Base-by-base conservation (phyloP, 2,888 invertebrate species). In the Ichneumon xanthorius region DNA sequence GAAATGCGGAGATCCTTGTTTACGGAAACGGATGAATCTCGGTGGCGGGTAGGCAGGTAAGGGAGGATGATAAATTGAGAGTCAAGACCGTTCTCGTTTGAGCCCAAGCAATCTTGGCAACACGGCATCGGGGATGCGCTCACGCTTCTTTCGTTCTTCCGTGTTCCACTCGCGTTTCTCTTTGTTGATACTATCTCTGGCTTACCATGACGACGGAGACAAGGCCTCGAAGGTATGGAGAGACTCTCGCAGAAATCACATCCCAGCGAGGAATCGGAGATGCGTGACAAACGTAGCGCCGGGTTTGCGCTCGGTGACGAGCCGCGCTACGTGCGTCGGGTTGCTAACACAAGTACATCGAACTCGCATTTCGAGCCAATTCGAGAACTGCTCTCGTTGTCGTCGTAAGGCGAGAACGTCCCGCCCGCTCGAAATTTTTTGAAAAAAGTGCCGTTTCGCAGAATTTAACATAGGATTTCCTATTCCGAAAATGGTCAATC, bases 281-380 rank as follows among this genome's bases (percentile, higher is more conserved):
- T 95, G 80, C 96, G 96, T 89, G 96, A 96, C 88, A 97, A 97
- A 80, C 96, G 96, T 93, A 96, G 96, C 37, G 48, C 48, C 68
- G 33, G 70, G 96, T 97, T 73, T 78, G 82, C 50, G 67, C 95
- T 97, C 78, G 83, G 96, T 97, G 85, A 97, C 97, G 40, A 97
- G 96, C 81, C 97, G 97, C 85, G 97, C 97, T 89, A 97, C 97
- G 80, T 97, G 97, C 58, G 95, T 97, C 84, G 97, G 97, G 70
- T 94, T 97, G 90, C 97, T 97, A 95, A 96, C 96, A 76, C 7
- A 19, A 33, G 58, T 11, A 22, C 11, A 58, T 9, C 33, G 53
- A 16, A 30, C n/a, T n/a, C 0, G 22, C 16, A 3, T 70, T 48
- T 55, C 55, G 37, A 55, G 70, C 30, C 71, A 55, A 72, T 72